Base-by-base conservation (phyloP, 2,888 invertebrate genomes). In the Drosophila vallismaia region DNA sequence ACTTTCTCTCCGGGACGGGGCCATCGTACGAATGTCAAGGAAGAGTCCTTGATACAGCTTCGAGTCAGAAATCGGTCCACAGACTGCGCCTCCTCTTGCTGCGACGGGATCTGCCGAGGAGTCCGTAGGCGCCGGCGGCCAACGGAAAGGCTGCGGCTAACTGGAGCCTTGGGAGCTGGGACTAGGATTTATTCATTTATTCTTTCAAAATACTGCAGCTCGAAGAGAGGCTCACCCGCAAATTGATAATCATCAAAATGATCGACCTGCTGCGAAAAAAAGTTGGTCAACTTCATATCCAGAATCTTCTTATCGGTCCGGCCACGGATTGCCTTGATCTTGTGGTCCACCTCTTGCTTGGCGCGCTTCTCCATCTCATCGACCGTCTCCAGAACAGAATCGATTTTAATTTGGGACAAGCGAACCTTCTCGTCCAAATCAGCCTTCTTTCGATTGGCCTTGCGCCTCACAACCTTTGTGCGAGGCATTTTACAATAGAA, bases 1-100 rank as follows among this genome's bases (percentile, higher is more conserved):
- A 88, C 85, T 31, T 82, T 71, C 74, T 91, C 91, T 4, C 91
- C 91, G 2, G 88, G 79, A 33, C 89, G 89, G 3, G 91, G 89
- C 77, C 90, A 91, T 14, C 91, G 87, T 12, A 90, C 63, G 46
- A 91, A 74, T 0, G 88, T 75, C 12, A 89, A 69, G 55, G 89
- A 84, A 33, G 1, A 19, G 9, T 0, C 28, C 55, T 19, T 42
- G 40, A n/a, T 3, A 19, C 4, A 3, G 7, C 40, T 9, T 3
- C 40, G 19, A 1, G 40, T 19, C 40, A 8, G 8, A 8, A 24
- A 10, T 19, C 71, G 59, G 86, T 78, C 62, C 82, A 84, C 29
- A 76, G 88, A 83, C 83, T 90, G 52, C 72, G 86, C 71, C 86
- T 90, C 9, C 69, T 31, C 0, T 78, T 89, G 67, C 7, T n/a